Base-by-base conservation (phyloP, 2,888 invertebrate species). In the Ommatoiulus sabulosus region DNA sequence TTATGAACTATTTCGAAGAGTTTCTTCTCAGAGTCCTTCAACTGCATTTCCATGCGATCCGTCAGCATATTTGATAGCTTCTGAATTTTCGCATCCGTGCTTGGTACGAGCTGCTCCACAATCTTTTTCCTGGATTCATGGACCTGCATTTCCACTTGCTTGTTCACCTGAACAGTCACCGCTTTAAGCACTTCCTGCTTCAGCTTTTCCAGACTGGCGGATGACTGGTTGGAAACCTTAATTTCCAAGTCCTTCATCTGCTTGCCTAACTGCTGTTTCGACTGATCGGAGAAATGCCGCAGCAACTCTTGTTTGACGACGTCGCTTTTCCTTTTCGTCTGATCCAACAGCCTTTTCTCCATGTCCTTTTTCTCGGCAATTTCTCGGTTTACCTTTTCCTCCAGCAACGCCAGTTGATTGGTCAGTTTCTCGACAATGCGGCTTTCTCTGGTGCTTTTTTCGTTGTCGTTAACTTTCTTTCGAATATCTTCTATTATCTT, bases 91-190 rank as follows among this genome's bases (percentile, higher is more conserved):
- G 24, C 72, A 44, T 85, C 85, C 8, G 85, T 44, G 20, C 46
- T 85, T 20, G 44, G 44, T 85, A 44, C 5, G 85, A 44, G 17
- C n/a, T 85, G 85, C 43, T n/a, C 85, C 8, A 7, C 85, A 15
- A 46, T 85, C 46, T 85, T 85, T n/a, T 46, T 85, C 46, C 85
- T 85, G 44, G 46, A 85, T 12, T 85, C 85, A 8, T 17, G 44
- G 44, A 43, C 85, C 46, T 85, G 85, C 15, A 43, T 85, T 7
- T 85, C 85, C 15, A 85, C 43, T 15, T 44, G 44, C 46, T 85
- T 44, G 85, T 85, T 85, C 4, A 85, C 46, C n/a, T 85, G 44
- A 2, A 4, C 46, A 2, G 85, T 46, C 17, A 44, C 20, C 85
- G 12, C 46, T 24, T 46, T 44, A 5, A 44, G 35, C 17, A 44